Evolutionary conservation across 2,113 vertebrate genomes (phyloP).

Genomic region (Chauna torquata): DNA sequence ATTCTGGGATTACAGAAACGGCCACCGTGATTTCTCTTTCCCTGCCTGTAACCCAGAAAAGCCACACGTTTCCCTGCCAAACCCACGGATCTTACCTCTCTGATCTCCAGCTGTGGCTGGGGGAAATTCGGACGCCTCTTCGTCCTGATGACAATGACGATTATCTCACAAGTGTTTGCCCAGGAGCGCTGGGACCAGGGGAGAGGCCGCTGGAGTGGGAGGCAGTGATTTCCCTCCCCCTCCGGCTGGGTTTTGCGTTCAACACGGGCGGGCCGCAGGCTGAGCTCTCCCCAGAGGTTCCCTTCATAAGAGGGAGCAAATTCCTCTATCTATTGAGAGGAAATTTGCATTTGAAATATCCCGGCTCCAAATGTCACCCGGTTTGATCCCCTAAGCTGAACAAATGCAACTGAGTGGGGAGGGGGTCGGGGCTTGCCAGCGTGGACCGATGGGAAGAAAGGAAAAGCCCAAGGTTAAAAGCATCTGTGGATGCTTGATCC

Average conservation of each 20-base stretch:
- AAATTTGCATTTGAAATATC: slow-evolving; percentile 70
- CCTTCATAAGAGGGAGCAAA: slow-evolving; percentile 58
- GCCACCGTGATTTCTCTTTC: background rate
- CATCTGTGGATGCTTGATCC: background rate
- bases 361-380: slow-evolving; percentile 57
- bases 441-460: background rate
- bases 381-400: slow-evolving; percentile 56
- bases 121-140: background rate
- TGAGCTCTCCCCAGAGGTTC: slow-evolving; percentile 22
- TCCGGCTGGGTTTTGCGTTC: background rate
- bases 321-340: slow-evolving; percentile 15
- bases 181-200: background rate
- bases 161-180: background rate
- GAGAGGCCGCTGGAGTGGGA: background rate
- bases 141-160: background rate
- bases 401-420: slow-evolving; percentile 10
- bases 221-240: background rate
- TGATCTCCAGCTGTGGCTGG: background rate
- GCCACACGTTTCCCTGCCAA: background rate
- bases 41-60: slow-evolving; percentile 8
- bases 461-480: background rate
- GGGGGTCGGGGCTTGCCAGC: background rate
- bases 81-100: background rate
- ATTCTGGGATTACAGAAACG: background rate
- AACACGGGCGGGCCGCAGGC: background rate